Evolutionary conservation across 2,888 invertebrate species (phyloP), one percentile per base, ranked within the genome.

Genomic region (Hydrotaea cyrtoneurina): DNA sequence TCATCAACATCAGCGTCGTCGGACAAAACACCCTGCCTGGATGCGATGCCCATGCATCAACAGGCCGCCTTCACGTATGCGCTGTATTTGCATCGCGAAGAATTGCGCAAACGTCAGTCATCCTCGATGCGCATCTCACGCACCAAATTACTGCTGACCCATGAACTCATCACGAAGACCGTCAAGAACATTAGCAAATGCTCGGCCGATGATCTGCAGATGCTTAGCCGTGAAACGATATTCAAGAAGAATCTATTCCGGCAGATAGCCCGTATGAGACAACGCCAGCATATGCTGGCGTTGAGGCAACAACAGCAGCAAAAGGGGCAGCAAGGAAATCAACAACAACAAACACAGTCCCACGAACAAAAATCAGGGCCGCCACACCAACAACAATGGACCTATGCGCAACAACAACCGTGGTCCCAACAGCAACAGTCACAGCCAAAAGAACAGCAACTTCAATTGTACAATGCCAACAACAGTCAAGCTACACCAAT

Each of bases 141-240:
- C 8, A 57, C 75, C 13, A 83, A 83, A 73, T 21, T 53, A 7
- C 17, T 50, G 19, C 66, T 83, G 19, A 83, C 80, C 23, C 31
- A 73, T n/a, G 39, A 73, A 39, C 71, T 83, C 31, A 77, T 77
- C 19, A 26, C 36, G 11, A 80, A 76, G 19, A 75, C 62, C 21
- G 21, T 75, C n/a, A 53, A 62, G 43, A 71, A 55, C 71, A 71
- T 62, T 11, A n/a, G 43, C 2, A 43, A 71, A 55, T 78, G 71
- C 53, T 55, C 82, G 0, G 15, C 31, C 0, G 71, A 82, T 36
- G 78, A 78, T 78, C 36, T 78, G 5, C 2, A 23, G n/a, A 43
- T 23, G 50, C 31, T 78, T 11, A 72, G 21, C 23, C 39, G 71
- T 19, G 59, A 76, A 64, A 71, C 69, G n/a, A 53, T 55, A 13